Evolutionary conservation across 2,888 invertebrate species (phyloP).

Genomic region (Cataglyphis livida): DNA sequence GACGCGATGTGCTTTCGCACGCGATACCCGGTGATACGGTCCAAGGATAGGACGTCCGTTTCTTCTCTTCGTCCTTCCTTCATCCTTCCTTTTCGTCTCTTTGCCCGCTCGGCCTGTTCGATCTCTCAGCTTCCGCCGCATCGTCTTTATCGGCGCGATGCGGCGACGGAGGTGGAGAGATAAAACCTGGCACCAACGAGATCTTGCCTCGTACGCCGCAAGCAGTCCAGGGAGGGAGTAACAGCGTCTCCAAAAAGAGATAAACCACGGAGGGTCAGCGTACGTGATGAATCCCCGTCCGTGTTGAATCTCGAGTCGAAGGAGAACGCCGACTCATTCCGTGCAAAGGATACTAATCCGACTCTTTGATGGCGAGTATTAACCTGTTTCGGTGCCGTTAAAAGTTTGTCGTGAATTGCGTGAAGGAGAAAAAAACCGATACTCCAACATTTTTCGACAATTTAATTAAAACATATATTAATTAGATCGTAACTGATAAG

Average conservation of each 20-base stretch:
- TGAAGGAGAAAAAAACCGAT: not conserved
- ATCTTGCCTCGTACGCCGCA: conserved; percentile 23
- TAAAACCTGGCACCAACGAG: conserved; percentile 43
- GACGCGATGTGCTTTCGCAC: conserved; percentile 54
- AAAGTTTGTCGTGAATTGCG: not conserved
- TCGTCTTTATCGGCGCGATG: conserved; percentile 40
- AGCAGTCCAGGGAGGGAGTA: not conserved
- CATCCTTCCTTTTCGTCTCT: conserved; percentile 17
- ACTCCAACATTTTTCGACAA: not conserved
- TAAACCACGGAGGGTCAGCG: conserved; percentile 45
- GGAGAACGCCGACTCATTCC: not conserved
- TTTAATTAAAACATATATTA: not conserved
- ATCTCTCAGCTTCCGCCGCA: not conserved
- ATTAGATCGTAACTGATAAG: not conserved
- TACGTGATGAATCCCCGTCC: conserved; percentile 50
- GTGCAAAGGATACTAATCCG: conserved; percentile 23
- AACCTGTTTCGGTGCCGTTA: not conserved
- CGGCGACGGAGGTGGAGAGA: not conserved
- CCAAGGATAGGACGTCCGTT: conserved; percentile 27
- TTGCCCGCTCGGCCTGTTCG: not conserved
- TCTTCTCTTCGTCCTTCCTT: conserved; percentile 14
- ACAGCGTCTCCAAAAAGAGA: conserved; percentile 35
- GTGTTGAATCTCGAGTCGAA: conserved; percentile 17
- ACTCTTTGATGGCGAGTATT: not conserved
- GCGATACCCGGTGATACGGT: conserved; percentile 58